These are phyloP conservation scores for Morone chrysops DNA, from an alignment of 2,113 vertebrate genomes.

Conservation along the genomic window DNA sequence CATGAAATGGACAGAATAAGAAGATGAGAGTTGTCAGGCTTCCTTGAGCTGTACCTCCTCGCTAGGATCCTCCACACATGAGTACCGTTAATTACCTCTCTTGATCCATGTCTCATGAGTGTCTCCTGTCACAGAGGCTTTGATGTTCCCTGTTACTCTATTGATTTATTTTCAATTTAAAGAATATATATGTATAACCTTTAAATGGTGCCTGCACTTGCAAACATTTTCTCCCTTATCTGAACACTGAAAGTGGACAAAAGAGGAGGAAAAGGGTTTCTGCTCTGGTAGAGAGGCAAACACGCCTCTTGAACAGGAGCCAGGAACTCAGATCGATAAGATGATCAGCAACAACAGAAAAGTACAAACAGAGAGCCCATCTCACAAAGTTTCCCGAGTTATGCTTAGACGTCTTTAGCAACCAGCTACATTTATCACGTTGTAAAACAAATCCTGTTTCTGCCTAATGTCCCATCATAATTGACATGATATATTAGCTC, in stretches of 20 bases:
- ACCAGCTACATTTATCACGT: background rate
- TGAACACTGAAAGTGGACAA: background rate
- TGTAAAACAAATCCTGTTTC: constrained; percentile 6
- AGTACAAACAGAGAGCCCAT: background rate
- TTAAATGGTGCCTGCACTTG: background rate
- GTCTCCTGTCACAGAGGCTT: constrained; percentile 16
- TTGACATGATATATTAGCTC: background rate
- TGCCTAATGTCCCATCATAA: constrained; percentile 14
- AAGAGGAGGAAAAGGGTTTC: background rate
- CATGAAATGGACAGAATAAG: constrained; percentile 57
- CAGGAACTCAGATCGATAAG: background rate
- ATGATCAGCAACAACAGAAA: background rate
- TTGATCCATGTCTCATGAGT: constrained; percentile 29
- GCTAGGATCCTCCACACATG: constrained; percentile 40
- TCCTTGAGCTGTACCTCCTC: constrained; percentile 24
- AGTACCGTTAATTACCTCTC: constrained; percentile 41
- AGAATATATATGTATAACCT: background rate
- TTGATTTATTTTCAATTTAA: constrained; percentile 5
- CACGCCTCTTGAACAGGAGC: background rate
- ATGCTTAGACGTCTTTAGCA: background rate
- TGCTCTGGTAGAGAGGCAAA: background rate
- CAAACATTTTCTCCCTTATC: background rate
- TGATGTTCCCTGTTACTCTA: constrained; percentile 22
- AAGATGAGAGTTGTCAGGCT: constrained; percentile 66
- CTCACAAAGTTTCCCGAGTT: background rate